Evolutionary conservation across 2,113 vertebrate genomes (phyloP), one percentile per base, ranked within the genome.

Genomic region (Ammodytes dubius): DNA sequence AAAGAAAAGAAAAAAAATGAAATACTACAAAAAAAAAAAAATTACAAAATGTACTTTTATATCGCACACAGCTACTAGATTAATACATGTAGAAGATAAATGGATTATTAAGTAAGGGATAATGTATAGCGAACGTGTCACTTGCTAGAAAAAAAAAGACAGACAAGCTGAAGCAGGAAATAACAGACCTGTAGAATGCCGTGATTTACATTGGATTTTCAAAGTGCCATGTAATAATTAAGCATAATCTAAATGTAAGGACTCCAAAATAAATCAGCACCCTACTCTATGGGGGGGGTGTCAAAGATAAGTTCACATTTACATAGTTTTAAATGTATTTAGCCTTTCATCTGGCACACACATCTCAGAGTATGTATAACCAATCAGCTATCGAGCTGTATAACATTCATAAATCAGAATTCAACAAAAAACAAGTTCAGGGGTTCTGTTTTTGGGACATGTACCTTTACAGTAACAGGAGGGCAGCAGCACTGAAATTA

Each of bases 261-360:
- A 6, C 14, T 17, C 43, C 27, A 47, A 72, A 58, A 39, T 45
- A 50, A 67, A 50, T 63, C 57, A 46, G 40, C 49, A 37, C 14
- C 58, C 19, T 40, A 12, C 60, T 61, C 71, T 54, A 10, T 68
- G 15, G 63, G 27, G 63, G 27, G 27, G 15, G 40, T 54, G 8
- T 67, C n/a, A 42, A 7, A 37, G 37, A 65, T 27, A 4, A 37
- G 8, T 73, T 72, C 69, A 58, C 43, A 50, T 71, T 64, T 40
- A 49, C 35, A 43, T 58, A 2, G 19, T 15, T 47, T 40, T 4
- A 27, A 27, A 15, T 79, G 47, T 39, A 37, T 77, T 12, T 1
- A 37, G 37, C 35, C 7, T 7, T 56, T 64, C 17, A 40, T 70
- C 6, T 37, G 15, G 2, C 50, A 65, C 59, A 58, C 14, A 49